Base-by-base conservation (phyloP, 1,140 invertebrate species). In the Drosophila mauritiana region DNA sequence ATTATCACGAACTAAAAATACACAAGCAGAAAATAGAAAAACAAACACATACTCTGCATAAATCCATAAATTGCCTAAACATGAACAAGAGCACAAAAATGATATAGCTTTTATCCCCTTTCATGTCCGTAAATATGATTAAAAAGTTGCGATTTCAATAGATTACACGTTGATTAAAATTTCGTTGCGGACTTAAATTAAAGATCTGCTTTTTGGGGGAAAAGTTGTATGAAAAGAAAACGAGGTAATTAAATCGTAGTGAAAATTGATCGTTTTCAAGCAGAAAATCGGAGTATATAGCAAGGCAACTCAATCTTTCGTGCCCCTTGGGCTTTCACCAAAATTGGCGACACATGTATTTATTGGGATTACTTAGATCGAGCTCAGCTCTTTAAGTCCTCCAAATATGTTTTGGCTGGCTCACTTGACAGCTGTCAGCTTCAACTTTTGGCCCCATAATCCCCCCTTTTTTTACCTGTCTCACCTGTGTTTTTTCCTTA, bases 1-100 rank as follows among this genome's bases (percentile, higher is more conserved):
- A 86, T 86, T 81, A 85, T 75, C 78, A 86, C 81, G 77, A 69
- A 68, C 40, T 20, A 31, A 34, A n/a, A 45, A 15, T 20, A 39
- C 15, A 56, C 34, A 31, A 4, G 15, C 56, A 39, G 17, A 20
- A 56, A 54, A 48, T 34, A 36, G 20, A 15, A 49, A 56, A 52
- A 76, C 15, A 46, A 37, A 31, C 48, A 42, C 43, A 31, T 55
- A 56, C 11, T 48, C 45, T 79, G 69, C 48, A 83, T 72, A 76
- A 63, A 67, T 63, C 45, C 61, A 80, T 65, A 64, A 84, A 74
- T 85, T 79, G 65, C 51, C 58, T 73, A 58, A 49, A 57, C 73
- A 69, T 82, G 54, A 78, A 37, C 31, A 58, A 31, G 69, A 59
- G 49, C 17, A 43, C 8, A 43, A 42, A 55, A 46, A 34, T 51